Evolutionary conservation across 2,888 invertebrate species (phyloP), one percentile per base, ranked within the genome.

Genomic region (Diadromus collaris): DNA sequence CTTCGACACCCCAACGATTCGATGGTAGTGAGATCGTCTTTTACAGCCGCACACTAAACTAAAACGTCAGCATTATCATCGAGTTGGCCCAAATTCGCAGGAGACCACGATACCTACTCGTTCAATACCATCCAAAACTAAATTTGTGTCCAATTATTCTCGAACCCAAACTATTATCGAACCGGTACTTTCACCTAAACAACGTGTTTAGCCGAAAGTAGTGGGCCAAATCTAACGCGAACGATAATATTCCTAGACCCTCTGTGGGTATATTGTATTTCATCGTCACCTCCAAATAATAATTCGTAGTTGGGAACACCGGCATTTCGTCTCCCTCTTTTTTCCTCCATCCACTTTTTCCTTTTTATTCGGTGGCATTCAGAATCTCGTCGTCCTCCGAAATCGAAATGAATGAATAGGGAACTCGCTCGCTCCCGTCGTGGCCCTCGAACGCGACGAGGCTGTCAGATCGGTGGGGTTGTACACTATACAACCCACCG

Each of bases 361-460:
- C 48, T 9, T 34, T 64, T 58, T 27, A 64, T 56, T 51, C 41
- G 27, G 41, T 51, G 38, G 65, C 70, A 76, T 76, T 71, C 48
- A 65, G 60, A 65, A 76, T 64, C 60, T 34, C 60, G 65, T 76
- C 64, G 60, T 76, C 56, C 58, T 65, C 64, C 63, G 48, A 34
- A 58, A 70, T 70, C 58, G 64, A 76, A 64, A 60, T 46, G 76
- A 64, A 64, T 71, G 70, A 76, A 76, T 71, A 71, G 63, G 64
- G 58, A 65, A 58, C 51, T 61, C 68, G 44, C 27, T 27, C 24
- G 60, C 32, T 60, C 64, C 70, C 65, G 60, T 9, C 38, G 70
- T 60, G 32, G 70, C 65, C 48, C 65, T 76, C 76, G 76, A 76
- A 65, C n/a, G 44, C 70, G 70, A 65, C 70, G 65, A 76, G 76